Evolutionary conservation across 2,113 vertebrate genomes (phyloP).

Genomic region (Chroicocephalus ridibundus): DNA sequence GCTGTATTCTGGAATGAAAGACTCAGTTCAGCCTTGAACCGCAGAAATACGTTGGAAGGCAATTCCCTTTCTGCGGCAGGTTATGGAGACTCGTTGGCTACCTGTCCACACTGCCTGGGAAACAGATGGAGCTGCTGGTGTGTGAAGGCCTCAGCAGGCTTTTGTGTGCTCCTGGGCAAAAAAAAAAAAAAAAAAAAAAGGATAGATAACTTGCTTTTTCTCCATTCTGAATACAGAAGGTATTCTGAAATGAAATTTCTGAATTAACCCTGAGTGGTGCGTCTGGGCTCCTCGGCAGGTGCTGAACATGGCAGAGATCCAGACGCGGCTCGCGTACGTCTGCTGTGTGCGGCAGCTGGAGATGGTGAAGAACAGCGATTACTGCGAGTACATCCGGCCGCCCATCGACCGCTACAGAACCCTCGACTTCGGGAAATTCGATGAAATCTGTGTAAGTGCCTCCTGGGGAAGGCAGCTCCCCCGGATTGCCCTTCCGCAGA

Average conservation of each 20-base stretch:
- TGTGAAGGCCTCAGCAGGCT: background rate
- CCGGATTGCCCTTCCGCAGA: fast-evolving
- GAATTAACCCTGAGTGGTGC: background rate
- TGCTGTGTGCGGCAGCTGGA: conserved; percentile 94
- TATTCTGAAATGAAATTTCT: background rate
- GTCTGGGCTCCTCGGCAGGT: conserved; percentile 72
- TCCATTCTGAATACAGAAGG: background rate
- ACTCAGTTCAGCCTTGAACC: background rate
- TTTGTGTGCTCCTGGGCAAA: fast-evolving
- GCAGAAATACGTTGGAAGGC: background rate
- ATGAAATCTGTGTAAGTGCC: conserved; percentile 91
- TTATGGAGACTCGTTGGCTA: background rate
- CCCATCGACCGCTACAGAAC: conserved; percentile 90
- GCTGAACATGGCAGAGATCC: conserved; percentile 95
- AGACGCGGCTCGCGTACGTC: conserved; percentile 91
- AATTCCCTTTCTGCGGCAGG: background rate
- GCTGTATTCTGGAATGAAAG: fast-evolving
- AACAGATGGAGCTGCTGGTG: background rate
- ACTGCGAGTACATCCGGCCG: conserved; percentile 92
- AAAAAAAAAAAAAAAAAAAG: background rate
- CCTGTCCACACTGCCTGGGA: background rate
- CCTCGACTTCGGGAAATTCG: conserved; percentile 90
- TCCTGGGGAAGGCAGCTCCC: background rate
- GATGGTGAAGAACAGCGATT: conserved; percentile 86
- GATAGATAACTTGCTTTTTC: background rate